Conservation (phyloP, 2,888 invertebrate genomes). For the Agonopterix heracliana region DNA sequence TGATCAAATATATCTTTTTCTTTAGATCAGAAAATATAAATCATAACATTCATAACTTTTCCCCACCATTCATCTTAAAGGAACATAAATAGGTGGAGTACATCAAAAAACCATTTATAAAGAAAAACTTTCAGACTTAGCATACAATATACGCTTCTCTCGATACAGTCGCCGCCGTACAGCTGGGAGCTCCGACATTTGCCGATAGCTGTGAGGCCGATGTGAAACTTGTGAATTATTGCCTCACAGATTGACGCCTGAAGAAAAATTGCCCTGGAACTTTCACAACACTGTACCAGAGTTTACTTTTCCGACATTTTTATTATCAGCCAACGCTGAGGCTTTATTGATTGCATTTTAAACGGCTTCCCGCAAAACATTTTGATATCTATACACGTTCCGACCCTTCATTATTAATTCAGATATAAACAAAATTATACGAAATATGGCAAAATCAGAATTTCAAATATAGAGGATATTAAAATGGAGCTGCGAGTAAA, state of each 20-base stretch:
- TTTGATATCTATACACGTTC: not conserved
- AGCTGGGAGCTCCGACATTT: conserved; percentile 2
- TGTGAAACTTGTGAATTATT: conserved; percentile 42
- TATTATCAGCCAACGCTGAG: conserved; percentile 18
- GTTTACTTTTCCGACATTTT: conserved; percentile 25
- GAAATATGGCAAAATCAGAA: too few relatives aligned
- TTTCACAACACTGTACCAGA: conserved; percentile 25
- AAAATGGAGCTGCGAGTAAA: too few relatives aligned
- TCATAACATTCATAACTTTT: not conserved
- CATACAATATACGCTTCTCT: conserved; percentile 9
- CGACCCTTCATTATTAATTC: not conserved
- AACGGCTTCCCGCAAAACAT: conserved; percentile 7
- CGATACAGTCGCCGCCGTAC: conserved; percentile 1
- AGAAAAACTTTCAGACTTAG: conserved; percentile 10
- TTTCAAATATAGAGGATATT: too few relatives aligned
- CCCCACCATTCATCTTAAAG: not conserved
- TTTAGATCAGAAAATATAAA: too few relatives aligned
- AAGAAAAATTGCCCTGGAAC: conserved; percentile 56
- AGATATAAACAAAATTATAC: not conserved
- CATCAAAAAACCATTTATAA: conserved; percentile 13
- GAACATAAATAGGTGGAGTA: conserved; percentile 7
- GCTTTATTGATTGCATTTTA: conserved; percentile 18
- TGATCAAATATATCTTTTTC: too few relatives aligned
- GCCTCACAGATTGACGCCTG: conserved; percentile 52
- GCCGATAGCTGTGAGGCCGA: conserved; percentile 20